Conservation (phyloP, 2,888 invertebrate genomes). For the Bhutanitis thaidina region DNA sequence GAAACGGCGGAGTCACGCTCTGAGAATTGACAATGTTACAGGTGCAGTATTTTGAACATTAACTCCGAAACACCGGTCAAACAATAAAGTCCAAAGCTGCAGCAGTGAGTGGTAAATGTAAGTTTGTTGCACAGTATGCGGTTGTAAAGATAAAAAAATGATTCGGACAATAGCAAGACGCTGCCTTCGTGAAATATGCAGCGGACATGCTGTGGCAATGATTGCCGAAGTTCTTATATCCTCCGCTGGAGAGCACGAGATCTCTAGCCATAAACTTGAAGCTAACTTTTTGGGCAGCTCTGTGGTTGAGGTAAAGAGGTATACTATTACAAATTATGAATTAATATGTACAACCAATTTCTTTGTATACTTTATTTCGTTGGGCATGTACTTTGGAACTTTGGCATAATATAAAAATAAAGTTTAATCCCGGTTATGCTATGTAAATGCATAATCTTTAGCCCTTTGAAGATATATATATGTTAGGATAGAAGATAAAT, state of each 20-base stretch:
- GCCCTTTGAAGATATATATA: too few species aligned
- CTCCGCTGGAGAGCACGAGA: not conserved
- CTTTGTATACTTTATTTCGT: too few species aligned
- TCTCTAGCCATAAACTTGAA: not conserved
- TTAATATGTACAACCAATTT: too few species aligned
- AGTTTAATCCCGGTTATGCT: too few species aligned
- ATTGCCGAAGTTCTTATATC: conserved; percentile 6
- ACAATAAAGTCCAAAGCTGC: not conserved
- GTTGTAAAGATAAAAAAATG: conserved; percentile 16
- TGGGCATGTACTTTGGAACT: too few species aligned
- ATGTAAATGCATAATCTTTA: too few species aligned
- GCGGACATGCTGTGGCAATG: conserved; percentile 17
- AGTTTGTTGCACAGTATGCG: conserved; percentile 14
- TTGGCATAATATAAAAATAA: too few species aligned
- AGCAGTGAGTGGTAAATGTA: not conserved
- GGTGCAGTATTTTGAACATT: conserved; percentile 4
- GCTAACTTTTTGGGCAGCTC: not conserved
- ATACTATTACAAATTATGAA: too few species aligned
- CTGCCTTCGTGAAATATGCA: conserved; percentile 23
- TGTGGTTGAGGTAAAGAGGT: too few species aligned
- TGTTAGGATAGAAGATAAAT: too few species aligned
- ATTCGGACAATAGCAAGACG: conserved; percentile 21
- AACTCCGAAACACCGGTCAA: not conserved
- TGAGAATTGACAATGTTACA: conserved; percentile 18
- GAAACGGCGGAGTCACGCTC: conserved; percentile 22